phyloP scores from a whole-genome alignment of 2,797 vertebrate genomes.

The Gymnodraco acuticeps region DNA sequence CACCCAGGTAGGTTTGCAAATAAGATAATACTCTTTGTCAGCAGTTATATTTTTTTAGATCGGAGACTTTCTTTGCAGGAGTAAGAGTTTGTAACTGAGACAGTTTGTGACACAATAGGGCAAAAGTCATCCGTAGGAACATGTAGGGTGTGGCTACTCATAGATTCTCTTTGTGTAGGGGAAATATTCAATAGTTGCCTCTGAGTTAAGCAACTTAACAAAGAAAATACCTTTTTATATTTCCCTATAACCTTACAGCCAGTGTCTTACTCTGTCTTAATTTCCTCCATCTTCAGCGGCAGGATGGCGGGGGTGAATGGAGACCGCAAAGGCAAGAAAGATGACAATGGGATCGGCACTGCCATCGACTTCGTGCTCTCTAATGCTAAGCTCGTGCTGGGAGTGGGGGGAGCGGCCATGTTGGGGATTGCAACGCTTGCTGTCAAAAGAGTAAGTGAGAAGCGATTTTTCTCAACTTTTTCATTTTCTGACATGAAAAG shows the following conservation, averaged over 20 bases:
- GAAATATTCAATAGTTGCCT: neutral
- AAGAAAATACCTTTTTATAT: neutral
- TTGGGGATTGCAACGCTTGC: conserved; percentile 97
- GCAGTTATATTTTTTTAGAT: neutral
- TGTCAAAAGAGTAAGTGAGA: conserved; percentile 91
- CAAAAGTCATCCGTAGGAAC: neutral
- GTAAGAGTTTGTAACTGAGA: too few relatives aligned
- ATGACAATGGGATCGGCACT: conserved; percentile 95
- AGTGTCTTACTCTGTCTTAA: neutral
- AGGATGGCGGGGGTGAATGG: conserved; percentile 93
- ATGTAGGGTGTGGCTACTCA: neutral
- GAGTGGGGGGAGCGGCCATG: conserved; percentile 97
- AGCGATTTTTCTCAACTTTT: neutral
- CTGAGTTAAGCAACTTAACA: neutral
- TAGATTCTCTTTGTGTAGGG: neutral
- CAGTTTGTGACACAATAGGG: neutral
- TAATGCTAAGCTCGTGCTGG: conserved; percentile 96
- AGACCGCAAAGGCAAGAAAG: conserved; percentile 93
- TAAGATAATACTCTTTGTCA: neutral
- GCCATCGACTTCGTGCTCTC: conserved; percentile 98
- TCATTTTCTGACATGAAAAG: too few relatives aligned
- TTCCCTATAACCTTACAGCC: neutral
- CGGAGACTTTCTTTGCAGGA: neutral
- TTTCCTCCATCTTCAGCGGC: conserved; percentile 26
- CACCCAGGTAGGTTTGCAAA: conserved; percentile 61